A percentile compares a stretch with the other conserved stretches of the same genome.
Evolutionary conservation across 2,113 vertebrate species (phyloP).

Genomic region (Solea solea): DNA sequence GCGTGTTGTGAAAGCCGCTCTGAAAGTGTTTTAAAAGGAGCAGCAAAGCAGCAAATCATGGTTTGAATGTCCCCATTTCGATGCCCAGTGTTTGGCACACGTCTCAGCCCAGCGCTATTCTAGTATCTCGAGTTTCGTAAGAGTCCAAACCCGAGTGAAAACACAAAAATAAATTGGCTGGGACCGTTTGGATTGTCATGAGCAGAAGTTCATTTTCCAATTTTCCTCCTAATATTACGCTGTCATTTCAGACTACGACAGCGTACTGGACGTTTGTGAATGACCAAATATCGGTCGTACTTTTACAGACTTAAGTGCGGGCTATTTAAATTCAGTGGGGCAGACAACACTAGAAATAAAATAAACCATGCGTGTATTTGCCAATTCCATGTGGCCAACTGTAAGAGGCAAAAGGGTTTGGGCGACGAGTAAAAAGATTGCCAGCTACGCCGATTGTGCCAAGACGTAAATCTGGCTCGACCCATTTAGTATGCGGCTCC

Average conservation of each 20-base stretch:
- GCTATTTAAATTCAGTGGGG: conserved; percentile 15
- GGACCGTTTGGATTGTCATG: no score
- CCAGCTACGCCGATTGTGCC: conserved; percentile 43
- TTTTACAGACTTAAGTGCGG: background rate
- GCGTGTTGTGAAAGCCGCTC: no score
- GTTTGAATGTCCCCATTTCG: no score
- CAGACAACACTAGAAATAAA: conserved; percentile 13
- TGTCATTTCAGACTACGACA: background rate
- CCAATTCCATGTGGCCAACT: conserved; percentile 30
- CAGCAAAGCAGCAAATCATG: no score
- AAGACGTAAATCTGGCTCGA: conserved; percentile 59
- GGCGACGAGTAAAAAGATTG: conserved; percentile 41
- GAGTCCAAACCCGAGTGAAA: no score
- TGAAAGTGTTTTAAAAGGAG: no score
- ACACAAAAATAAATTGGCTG: no score
- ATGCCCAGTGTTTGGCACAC: no score
- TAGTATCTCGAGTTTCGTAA: no score
- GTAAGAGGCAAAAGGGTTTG: conserved; percentile 22
- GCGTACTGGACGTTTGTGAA: background rate
- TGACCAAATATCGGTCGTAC: background rate
- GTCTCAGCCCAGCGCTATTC: no score
- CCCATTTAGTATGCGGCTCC: conserved; percentile 48
- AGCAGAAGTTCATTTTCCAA: no score
- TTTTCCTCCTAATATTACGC: no score
- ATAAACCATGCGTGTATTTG: conserved; percentile 27